phyloP scores from a whole-genome alignment of 2,888 invertebrate species.

The Sclerodermus sp. region DNA sequence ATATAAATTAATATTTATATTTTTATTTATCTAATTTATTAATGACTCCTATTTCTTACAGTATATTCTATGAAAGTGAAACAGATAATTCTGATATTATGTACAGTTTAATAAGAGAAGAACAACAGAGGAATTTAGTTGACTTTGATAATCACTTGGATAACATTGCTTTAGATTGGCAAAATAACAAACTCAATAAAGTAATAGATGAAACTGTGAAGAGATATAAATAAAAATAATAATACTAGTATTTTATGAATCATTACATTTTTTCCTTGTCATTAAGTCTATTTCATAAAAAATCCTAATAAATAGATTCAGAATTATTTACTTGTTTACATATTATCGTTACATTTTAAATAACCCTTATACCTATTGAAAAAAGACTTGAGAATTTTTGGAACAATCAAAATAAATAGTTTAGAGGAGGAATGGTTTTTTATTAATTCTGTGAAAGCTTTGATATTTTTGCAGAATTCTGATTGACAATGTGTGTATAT shows the following conservation, averaged over 20 bases:
- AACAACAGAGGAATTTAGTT: conserved; percentile 75
- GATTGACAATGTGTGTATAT: neutral
- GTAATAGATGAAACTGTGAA: conserved; percentile 58
- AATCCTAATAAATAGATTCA: too few species aligned
- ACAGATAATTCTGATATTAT: conserved; percentile 66
- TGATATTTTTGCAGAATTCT: neutral
- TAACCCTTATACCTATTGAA: too few species aligned
- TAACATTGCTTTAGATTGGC: conserved; percentile 87
- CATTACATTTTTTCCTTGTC: too few species aligned
- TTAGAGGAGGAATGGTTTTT: conserved; percentile 4
- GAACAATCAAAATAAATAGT: too few species aligned
- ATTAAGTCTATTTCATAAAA: too few species aligned
- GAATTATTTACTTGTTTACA: too few species aligned
- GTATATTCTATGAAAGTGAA: conserved; percentile 46
- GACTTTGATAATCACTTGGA: conserved; percentile 98
- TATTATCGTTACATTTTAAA: too few species aligned
- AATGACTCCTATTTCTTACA: conserved; percentile 26
- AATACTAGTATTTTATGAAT: too few species aligned
- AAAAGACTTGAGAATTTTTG: too few species aligned
- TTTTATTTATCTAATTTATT: conserved; percentile 1
- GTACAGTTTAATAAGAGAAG: conserved; percentile 71
- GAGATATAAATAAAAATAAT: too few species aligned
- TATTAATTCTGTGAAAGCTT: conserved; percentile 4
- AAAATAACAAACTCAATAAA: conserved; percentile 71
- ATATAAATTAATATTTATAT: conserved; percentile 3